Base-by-base conservation (phyloP, 2,113 vertebrate genomes). In the Pangasianodon gigas region DNA sequence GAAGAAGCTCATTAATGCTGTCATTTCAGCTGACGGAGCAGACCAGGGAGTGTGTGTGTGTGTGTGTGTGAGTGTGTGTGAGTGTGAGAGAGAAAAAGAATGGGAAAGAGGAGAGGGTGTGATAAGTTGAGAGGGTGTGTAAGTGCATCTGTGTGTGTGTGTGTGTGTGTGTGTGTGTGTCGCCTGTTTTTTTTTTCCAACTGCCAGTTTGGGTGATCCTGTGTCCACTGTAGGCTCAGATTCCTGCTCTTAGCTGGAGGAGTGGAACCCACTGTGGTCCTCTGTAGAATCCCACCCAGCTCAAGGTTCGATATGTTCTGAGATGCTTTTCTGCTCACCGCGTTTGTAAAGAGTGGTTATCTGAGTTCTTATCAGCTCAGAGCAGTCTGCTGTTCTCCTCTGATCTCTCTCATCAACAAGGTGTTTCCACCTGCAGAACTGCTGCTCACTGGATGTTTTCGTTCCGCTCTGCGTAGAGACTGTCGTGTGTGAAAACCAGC, bases 1-100 rank as follows among this genome's bases (percentile, higher is more conserved):
- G 83, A 90, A 92, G 96, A 96, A 97, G 96, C 96, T 96, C 94
- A 96, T 96, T 97, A 96, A 95, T 94, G 94, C 95, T 97, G 96
- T 97, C 95, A 94, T 93, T 93, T 94, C 95, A 96, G 94, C 51
- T 93, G 95, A 95, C 92, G 85, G 95, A 95, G 95, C 94, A 95
- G 89, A 88, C 90, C 91, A 89, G 93, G 89, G 89, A 89, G 92
- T 87, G 37, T 54, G 91, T 87, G 89, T 90, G 90, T 89, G 21
- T 87, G 83, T 89, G 51, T n/a, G 71, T 75, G 84, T 79, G 51
- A 11, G 8, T 51, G 37, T 1, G 37, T 79, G 75, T 10, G 51
- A 26, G 29, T 24, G 80, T 6, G 37, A 13, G 84, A 29, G 46
- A 37, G 41, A 10, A 62, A 7, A 13, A 85, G 69, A 71, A 65